Percentiles rank a stretch among this genome's conserved stretches.
phyloP scores from a whole-genome alignment of 1,140 invertebrate species.

The Branchinecta lynchi region DNA sequence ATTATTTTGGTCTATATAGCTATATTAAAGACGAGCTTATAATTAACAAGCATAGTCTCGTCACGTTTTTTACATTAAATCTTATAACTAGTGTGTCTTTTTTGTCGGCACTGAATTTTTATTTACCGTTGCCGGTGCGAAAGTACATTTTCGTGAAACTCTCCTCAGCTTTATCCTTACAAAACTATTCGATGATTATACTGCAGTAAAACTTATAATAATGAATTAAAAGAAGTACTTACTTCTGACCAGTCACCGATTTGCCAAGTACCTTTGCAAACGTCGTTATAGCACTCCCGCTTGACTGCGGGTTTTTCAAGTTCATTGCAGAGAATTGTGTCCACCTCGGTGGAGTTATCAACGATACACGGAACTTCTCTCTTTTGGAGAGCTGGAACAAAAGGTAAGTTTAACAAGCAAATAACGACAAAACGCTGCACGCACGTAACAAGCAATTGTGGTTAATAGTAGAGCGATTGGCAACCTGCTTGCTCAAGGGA shows the following conservation, averaged over 20 bases:
- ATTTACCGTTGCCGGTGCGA: too few species aligned
- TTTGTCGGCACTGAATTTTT: too few species aligned
- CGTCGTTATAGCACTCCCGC: constrained; percentile 58
- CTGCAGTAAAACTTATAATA: background rate
- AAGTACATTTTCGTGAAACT: too few species aligned
- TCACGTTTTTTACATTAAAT: too few species aligned
- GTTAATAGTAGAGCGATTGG: background rate
- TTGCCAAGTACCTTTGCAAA: constrained; percentile 65
- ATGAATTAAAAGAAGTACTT: constrained; percentile 24
- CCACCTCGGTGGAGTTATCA: constrained; percentile 43
- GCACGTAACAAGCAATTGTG: background rate
- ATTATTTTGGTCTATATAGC: too few species aligned
- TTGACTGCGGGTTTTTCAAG: constrained; percentile 46
- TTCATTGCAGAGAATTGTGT: constrained; percentile 45
- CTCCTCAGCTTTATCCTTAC: background rate
- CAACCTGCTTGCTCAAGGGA: background rate
- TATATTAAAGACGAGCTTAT: too few species aligned
- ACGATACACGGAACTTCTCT: constrained; percentile 52
- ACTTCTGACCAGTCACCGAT: constrained; percentile 77
- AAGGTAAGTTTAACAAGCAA: background rate
- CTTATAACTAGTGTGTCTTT: too few species aligned
- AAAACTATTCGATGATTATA: background rate
- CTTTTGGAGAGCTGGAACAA: constrained; percentile 48
- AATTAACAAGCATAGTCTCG: too few species aligned
- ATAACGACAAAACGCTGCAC: background rate